phyloP scores from a whole-genome alignment of 2,113 vertebrate genomes.

The Dipodomys ordii region DNA sequence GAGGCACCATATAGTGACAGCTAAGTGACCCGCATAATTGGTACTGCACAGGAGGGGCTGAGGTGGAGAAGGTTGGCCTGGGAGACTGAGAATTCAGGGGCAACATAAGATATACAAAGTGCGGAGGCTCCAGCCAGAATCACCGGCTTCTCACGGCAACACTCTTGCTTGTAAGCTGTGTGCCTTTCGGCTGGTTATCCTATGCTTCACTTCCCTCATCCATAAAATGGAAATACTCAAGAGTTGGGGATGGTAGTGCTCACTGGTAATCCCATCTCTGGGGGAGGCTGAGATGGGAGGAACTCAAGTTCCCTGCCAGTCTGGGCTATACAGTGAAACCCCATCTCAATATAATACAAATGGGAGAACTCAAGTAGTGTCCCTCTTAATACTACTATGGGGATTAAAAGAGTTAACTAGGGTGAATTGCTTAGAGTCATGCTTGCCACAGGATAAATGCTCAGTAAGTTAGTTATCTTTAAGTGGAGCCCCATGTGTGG shows the following conservation, averaged over 20 bases:
- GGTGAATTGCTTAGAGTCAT: neutral
- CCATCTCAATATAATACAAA: neutral
- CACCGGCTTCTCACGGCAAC: neutral
- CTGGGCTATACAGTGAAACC: no score
- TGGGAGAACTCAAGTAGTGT: neutral
- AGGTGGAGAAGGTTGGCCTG: neutral
- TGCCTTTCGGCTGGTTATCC: neutral
- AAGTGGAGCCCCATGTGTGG: neutral
- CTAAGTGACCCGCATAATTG: rapidly evolving
- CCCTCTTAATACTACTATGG: neutral
- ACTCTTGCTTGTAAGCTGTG: neutral
- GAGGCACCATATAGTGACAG: neutral
- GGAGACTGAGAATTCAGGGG: neutral
- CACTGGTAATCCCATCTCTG: no score
- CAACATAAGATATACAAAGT: neutral
- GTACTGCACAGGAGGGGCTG: rapidly evolving
- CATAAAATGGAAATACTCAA: neutral
- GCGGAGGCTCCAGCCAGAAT: neutral
- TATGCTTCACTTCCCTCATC: neutral
- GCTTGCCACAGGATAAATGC: neutral
- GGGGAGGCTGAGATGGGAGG: no score
- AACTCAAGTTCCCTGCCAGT: no score
- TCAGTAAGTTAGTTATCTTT: neutral
- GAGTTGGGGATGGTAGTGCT: neutral
- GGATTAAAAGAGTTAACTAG: no score